Evolutionary conservation across 2,797 vertebrate species (phyloP).

Genomic region (Pangasius mekongensis): DNA sequence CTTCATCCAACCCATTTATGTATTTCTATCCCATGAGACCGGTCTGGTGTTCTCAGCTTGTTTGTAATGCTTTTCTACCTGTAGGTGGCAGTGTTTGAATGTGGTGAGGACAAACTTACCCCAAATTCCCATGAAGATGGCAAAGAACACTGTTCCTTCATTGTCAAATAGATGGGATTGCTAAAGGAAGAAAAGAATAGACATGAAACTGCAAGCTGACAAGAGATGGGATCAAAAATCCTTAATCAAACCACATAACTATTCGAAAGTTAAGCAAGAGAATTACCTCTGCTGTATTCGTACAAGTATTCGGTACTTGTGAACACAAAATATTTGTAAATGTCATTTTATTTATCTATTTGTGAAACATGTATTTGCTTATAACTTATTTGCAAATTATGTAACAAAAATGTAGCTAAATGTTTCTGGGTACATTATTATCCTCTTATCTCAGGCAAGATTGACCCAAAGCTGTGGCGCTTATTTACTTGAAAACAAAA

Average conservation of each 20-base stretch:
- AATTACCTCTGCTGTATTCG: not conserved
- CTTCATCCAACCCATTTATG: conserved; percentile 19
- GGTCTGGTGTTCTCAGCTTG: not conserved
- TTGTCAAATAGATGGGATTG: conserved; percentile 97
- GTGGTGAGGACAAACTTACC: conserved; percentile 77
- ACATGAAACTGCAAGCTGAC: conserved; percentile 41
- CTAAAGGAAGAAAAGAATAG: conserved; percentile 66
- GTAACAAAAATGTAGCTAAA: not conserved
- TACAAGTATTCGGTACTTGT: not conserved
- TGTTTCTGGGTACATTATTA: not conserved
- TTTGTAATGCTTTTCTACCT: not conserved
- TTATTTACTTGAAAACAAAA: not conserved
- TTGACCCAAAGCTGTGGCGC: not conserved
- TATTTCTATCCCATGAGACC: not conserved
- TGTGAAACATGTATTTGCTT: not conserved
- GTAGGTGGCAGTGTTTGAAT: conserved; percentile 23
- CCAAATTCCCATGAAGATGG: conserved; percentile 98
- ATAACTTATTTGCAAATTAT: not conserved
- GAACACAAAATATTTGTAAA: not conserved
- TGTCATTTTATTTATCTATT: not conserved
- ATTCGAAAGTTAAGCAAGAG: not conserved
- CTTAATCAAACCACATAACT: not conserved
- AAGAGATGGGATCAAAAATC: not conserved
- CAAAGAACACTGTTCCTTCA: conserved; percentile 93
- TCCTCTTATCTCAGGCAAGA: too few species aligned